phyloP scores from a whole-genome alignment of 2,888 invertebrate genomes.

The Kuschelorhynchus macadamiae region DNA sequence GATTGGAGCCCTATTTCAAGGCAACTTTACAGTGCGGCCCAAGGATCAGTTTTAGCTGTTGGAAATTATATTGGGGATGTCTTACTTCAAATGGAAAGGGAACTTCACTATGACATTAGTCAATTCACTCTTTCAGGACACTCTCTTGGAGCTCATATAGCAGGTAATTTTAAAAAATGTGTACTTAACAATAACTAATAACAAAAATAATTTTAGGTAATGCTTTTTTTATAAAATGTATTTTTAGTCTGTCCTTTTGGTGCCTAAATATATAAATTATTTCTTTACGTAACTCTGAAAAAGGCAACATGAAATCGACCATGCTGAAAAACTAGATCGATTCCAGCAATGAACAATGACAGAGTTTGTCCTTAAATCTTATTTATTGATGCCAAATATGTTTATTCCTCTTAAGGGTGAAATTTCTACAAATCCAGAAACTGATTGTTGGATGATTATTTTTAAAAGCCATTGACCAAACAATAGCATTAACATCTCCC shows the following conservation, averaged over 20 bases:
- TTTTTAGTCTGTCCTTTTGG: too few species aligned
- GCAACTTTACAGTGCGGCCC: conserved; percentile 47
- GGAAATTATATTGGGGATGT: conserved; percentile 57
- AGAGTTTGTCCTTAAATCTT: too few species aligned
- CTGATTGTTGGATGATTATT: too few species aligned
- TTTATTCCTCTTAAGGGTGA: too few species aligned
- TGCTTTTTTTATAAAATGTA: neutral
- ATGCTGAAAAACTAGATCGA: neutral
- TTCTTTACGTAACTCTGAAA: too few species aligned
- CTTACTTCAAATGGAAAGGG: conserved; percentile 25
- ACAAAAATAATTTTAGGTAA: neutral
- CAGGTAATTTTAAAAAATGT: too few species aligned
- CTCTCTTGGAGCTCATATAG: conserved; percentile 62
- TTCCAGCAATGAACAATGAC: too few species aligned
- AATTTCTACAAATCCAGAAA: too few species aligned
- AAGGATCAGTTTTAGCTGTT: conserved; percentile 53
- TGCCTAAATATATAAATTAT: too few species aligned
- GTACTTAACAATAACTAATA: neutral
- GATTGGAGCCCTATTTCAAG: conserved; percentile 59
- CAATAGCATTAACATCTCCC: too few species aligned
- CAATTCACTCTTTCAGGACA: conserved; percentile 48
- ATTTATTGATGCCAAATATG: too few species aligned
- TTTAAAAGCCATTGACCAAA: too few species aligned
- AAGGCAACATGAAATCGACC: conserved; percentile 24
- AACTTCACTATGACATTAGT: conserved; percentile 20